Percentiles rank a stretch among this genome's conserved stretches.
Conservation (phyloP, 2,888 invertebrate genomes). For the Eilema caniola region DNA sequence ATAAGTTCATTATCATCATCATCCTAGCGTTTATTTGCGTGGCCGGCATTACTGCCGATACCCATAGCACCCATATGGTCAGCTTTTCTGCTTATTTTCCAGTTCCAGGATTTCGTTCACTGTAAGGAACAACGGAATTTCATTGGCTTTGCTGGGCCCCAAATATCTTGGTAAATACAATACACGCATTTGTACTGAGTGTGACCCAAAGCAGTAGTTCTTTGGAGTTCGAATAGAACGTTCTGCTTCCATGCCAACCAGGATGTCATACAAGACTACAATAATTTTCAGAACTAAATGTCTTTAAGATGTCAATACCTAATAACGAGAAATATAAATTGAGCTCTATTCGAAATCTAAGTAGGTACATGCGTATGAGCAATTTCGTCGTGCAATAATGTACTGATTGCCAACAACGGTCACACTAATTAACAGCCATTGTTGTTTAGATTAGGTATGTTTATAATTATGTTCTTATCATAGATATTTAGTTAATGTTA, state of each 20-base stretch:
- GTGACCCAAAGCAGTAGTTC: too few relatives aligned
- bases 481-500: background rate
- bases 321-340: background rate
- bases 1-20: too few relatives aligned
- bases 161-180: too few relatives aligned
- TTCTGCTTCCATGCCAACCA: background rate
- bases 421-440: slow-evolving; percentile 17
- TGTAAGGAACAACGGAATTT: too few relatives aligned
- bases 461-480: slow-evolving; percentile 14
- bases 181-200: too few relatives aligned
- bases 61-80: too few relatives aligned
- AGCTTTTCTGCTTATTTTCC: too few relatives aligned
- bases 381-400: background rate
- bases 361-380: background rate
- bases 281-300: background rate
- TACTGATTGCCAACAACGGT: slow-evolving; percentile 10
- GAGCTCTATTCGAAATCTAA: background rate
- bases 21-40: too few relatives aligned
- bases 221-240: background rate
- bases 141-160: too few relatives aligned
- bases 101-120: too few relatives aligned
- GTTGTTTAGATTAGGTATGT: slow-evolving; percentile 15
- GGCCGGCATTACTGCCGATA: too few relatives aligned
- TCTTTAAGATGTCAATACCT: background rate
- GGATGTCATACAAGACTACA: too few relatives aligned